Base-by-base conservation (phyloP, 30 jellyfish, hydroid and myxozoan species). In the Hydractinia symbiolongicarpus region DNA sequence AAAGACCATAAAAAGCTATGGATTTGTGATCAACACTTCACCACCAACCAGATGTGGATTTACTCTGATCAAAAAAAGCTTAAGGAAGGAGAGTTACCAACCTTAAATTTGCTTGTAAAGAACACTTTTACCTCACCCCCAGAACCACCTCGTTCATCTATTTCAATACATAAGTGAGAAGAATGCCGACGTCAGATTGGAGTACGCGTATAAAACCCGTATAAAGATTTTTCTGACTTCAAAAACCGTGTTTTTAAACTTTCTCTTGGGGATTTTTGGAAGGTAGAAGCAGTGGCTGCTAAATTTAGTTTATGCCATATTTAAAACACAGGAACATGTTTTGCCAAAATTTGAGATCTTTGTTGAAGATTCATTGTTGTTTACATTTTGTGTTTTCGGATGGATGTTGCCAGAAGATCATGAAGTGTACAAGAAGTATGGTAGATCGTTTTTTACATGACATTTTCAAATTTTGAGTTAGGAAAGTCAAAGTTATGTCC, bases 11-110 rank as follows among this genome's bases (percentile, higher is more conserved):
- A 30, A 30, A 30, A 30, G 44, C 44, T 30, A 30, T 30, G 44
- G 44, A 30, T 30, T 30, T 30, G 44, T 30, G 44, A 30, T 30
- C 44, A 30, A 30, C 44, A 30, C 44, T 30, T 30, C 44, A 30
- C 44, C 44, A 30, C 44, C 2, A 30, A 30, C 44, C 44, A 30
- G 44, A 30, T 30, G 44, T 30, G 44, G 44, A 66, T 66, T 66
- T 66, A 66, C 50, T 66, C 50, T 6, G 49, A 6, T 50, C 21
- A 4, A 66, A 66, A 66, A 66, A 19, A 50, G 49, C 50, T 66
- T 50, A 66, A 66, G 49, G 76, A 66, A 66, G 76, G 76, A 66
- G 9, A 66, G 49, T 66, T 66, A 53, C 76, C 76, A 66, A 50
- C 21, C 21, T 66, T 66, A 66, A 66, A 66, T 66, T 66, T 66